These are phyloP conservation scores for Tolmerus cingulatus DNA, from an alignment of 2,888 invertebrate genomes.

Conservation along the genomic window DNA sequence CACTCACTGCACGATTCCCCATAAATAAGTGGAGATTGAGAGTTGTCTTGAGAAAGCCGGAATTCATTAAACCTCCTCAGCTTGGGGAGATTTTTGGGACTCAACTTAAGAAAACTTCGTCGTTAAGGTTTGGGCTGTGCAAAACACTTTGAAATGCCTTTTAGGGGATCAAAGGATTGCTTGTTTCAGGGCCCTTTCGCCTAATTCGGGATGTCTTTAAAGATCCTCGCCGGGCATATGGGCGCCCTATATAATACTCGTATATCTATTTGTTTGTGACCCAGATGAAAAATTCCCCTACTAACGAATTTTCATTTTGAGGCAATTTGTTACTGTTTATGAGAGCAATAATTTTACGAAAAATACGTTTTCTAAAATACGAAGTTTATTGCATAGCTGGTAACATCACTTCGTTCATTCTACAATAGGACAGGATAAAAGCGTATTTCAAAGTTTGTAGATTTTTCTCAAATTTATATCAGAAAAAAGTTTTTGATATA, in stretches of 20 bases:
- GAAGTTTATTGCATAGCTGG: too few species aligned
- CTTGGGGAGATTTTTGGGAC: neutral
- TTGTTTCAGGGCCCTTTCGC: neutral
- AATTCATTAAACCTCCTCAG: neutral
- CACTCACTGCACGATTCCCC: neutral
- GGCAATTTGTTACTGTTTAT: neutral
- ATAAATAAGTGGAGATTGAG: neutral
- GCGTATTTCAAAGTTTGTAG: too few species aligned
- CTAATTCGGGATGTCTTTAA: neutral
- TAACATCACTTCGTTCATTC: too few species aligned
- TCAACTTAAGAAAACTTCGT: neutral
- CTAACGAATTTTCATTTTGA: neutral
- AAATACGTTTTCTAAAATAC: neutral
- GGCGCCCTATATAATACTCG: neutral
- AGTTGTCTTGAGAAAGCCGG: neutral
- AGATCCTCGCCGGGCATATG: neutral
- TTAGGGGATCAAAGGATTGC: neutral
- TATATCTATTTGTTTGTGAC: neutral
- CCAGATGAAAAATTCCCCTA: neutral
- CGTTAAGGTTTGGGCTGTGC: neutral
- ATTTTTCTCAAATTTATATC: too few species aligned
- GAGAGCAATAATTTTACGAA: neutral
- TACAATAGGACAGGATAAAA: too few species aligned
- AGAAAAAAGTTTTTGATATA: too few species aligned
- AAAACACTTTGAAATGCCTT: neutral